Conservation (phyloP, 2,888 invertebrate species). For the Drosophila mercatorum region DNA sequence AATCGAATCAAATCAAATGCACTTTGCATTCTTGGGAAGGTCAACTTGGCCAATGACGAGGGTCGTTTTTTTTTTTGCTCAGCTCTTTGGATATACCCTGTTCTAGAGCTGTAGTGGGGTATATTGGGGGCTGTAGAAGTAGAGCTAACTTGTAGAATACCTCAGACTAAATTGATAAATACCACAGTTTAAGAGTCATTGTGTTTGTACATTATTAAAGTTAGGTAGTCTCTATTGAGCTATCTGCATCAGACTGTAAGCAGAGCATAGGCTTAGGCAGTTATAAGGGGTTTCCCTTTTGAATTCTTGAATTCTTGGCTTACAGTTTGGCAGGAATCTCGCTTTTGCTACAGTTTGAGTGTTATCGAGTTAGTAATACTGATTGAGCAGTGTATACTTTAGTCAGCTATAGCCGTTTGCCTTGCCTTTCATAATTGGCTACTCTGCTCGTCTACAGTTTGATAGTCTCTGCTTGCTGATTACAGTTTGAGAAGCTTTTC, state of each 20-base stretch:
- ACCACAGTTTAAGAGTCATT: too few species aligned
- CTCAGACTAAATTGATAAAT: too few species aligned
- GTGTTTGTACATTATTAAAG: too few species aligned
- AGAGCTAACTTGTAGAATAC: too few species aligned
- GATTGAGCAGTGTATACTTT: not conserved
- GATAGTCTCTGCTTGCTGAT: too few species aligned
- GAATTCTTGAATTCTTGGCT: not conserved
- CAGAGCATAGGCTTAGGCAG: not conserved
- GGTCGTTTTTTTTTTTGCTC: not conserved
- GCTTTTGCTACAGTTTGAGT: not conserved
- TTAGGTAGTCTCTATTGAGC: too few species aligned
- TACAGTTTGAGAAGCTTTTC: not conserved
- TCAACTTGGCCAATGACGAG: not conserved
- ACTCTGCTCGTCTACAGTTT: not conserved
- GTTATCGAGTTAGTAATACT: not conserved
- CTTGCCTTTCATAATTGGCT: not conserved
- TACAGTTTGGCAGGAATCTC: not conserved
- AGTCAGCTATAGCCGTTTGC: not conserved
- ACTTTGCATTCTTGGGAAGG: slow-evolving; percentile 2
- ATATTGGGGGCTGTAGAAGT: not conserved
- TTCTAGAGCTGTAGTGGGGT: not conserved
- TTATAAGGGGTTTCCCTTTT: not conserved
- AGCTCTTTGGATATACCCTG: not conserved
- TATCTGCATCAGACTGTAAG: not conserved
- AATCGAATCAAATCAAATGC: slow-evolving; percentile 1